Evolutionary conservation across 2,113 vertebrate species (phyloP), one percentile per base, ranked within the genome.

Genomic region (Trematomus loennbergii): DNA sequence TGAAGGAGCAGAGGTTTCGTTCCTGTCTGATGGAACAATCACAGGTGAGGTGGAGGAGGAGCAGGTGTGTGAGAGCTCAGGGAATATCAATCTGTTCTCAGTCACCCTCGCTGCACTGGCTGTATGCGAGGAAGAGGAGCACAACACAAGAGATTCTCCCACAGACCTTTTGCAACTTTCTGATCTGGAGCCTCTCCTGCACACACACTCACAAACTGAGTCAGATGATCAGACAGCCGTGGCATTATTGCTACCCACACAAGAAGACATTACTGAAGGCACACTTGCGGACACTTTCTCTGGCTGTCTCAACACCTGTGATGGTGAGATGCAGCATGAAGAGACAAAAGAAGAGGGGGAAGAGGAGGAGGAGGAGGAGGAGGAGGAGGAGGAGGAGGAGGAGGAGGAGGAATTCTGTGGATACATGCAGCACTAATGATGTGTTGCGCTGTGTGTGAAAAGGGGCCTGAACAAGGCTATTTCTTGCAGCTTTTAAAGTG

Each of bases 41-140:
- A 20, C 6, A 36, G 50, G n/a, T 50, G 58, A 33, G 9, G 17
- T 66, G 18, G 29, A 55, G 11, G 71, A 68, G 20, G 66, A 78
- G 59, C 29, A 69, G 11, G 54, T 13, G 18, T 15, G n/a, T 29
- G 45, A 83, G 13, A 55, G n/a, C 49, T 85, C 68, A 5, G 54
- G 69, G 2, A 64, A 85, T 16, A 64, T 94, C 25, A 68, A 93
- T 48, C 78, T 94, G 55, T 78, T 92, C 9, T 90, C 93, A 0
- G 80, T 94, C 66, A 92, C 78, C 3, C 66, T 94, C 0, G 59
- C 64, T 0, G 48, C 85, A 1, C 29, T 79, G 20, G 60, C 25
- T 53, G 7, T 4, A 16, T 4, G 4, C 0, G 16, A 59, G 3
- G 53, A 85, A 2, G 85, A 79, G 12, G 76, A 80, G 17, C 2